Conservation (phyloP, 1,140 invertebrate genomes). For the Drosophila rufa region DNA sequence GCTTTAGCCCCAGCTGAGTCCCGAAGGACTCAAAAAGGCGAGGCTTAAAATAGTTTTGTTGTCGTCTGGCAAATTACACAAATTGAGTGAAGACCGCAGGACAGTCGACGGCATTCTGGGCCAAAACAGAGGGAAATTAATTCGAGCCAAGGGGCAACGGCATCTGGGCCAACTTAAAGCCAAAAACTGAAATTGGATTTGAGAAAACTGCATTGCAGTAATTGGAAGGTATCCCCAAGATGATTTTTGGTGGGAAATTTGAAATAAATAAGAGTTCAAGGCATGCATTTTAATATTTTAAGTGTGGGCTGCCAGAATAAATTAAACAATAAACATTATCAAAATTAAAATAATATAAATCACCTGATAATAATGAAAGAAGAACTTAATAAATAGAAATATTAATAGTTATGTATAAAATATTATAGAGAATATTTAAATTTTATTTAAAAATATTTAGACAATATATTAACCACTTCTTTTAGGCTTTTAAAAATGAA, state of each 20-base stretch:
- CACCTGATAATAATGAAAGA: too few species aligned
- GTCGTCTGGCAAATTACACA: conserved; percentile 59
- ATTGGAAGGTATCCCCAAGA: conserved; percentile 1
- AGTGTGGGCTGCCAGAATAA: too few species aligned
- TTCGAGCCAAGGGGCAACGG: conserved; percentile 21
- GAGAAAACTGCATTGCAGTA: conserved; percentile 4
- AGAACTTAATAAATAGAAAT: too few species aligned
- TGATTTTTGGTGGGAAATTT: not conserved
- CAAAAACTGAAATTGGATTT: conserved; percentile 10
- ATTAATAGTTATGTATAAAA: too few species aligned
- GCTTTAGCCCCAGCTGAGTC: not conserved
- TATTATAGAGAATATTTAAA: too few species aligned
- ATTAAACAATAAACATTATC: too few species aligned
- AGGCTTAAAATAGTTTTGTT: conserved; percentile 30
- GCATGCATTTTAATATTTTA: too few species aligned
- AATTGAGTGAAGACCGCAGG: conserved; percentile 62
- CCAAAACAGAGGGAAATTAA: conserved; percentile 44
- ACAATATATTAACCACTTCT: too few species aligned
- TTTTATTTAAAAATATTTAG: too few species aligned
- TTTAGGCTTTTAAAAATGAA: too few species aligned
- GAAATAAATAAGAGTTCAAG: not conserved
- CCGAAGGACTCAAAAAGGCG: conserved; percentile 8
- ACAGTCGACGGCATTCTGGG: conserved; percentile 27
- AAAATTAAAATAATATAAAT: too few species aligned
- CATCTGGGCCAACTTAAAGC: conserved; percentile 8